Evolutionary conservation across 2,888 invertebrate species (phyloP).

Genomic region (Phymatocera aterrima): DNA sequence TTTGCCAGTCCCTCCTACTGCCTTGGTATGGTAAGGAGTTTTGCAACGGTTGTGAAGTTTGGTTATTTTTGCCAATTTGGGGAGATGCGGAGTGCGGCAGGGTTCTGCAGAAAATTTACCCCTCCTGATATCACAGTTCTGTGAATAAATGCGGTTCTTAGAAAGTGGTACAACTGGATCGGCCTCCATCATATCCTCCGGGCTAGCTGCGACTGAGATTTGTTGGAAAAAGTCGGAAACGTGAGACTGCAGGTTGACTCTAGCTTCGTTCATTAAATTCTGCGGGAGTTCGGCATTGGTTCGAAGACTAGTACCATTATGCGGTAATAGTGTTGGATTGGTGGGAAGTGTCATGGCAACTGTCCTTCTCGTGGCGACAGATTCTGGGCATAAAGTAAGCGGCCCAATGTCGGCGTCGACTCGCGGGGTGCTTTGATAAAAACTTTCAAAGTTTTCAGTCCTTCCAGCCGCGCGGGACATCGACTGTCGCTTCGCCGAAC

Average conservation of each 20-base stretch:
- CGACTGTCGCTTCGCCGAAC: slow-evolving; percentile 69
- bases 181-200: slow-evolving; percentile 72
- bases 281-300: slow-evolving; percentile 65
- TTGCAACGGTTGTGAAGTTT: slow-evolving; percentile 66
- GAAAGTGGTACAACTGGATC: slow-evolving; percentile 66
- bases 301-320: slow-evolving; percentile 46
- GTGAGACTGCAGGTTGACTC: slow-evolving; percentile 70
- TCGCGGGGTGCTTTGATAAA: slow-evolving; percentile 71
- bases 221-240: slow-evolving; percentile 72
- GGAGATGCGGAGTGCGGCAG: slow-evolving; percentile 59
- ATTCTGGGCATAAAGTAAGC: slow-evolving; percentile 62
- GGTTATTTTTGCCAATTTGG: slow-evolving; percentile 67
- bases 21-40: slow-evolving; percentile 68
- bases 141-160: slow-evolving; percentile 56
- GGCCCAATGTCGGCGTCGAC: slow-evolving; percentile 72
- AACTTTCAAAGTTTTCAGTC: slow-evolving; percentile 64
- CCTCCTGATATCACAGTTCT: slow-evolving; percentile 56
- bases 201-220: slow-evolving; percentile 71
- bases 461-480: slow-evolving; percentile 59
- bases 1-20: slow-evolving; percentile 41
- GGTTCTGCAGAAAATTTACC: slow-evolving; percentile 53
- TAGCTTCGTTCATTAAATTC: slow-evolving; percentile 68
- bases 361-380: slow-evolving; percentile 46
- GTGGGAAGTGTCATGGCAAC: slow-evolving; percentile 65
- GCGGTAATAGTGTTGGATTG: slow-evolving; percentile 61